A percentile compares a stretch with the other conserved stretches of the same genome.
phyloP scores from a whole-genome alignment of 2,113 vertebrate species.

The rat (Rattus norvegicus) region GRCr8 NC_086024.1:51772001-51772500 shows the following conservation, averaged over 20 bases:
- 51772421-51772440: conserved; percentile 27
- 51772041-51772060: too few relatives aligned
- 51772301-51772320: background rate
- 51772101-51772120: background rate
- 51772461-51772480: background rate
- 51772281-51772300: background rate
- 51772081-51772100: background rate
- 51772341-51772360: conserved; percentile 30
- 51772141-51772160: background rate
- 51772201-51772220: background rate
- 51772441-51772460: background rate
- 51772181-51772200: fast-evolving
- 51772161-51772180: too few relatives aligned
- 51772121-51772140: fast-evolving
- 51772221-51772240: background rate
- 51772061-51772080: too few relatives aligned
- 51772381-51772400: background rate
- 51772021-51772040: fast-evolving
- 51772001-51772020: fast-evolving
- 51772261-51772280: background rate
- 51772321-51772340: conserved; percentile 19
- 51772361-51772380: background rate
- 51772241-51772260: background rate
- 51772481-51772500: conserved; percentile 6
- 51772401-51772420: background rate